A percentile compares a stretch with the other conserved stretches of the same genome.
phyloP scores from a whole-genome alignment of 64 coral and sea anemone species.

The Montipora sp. region DNA sequence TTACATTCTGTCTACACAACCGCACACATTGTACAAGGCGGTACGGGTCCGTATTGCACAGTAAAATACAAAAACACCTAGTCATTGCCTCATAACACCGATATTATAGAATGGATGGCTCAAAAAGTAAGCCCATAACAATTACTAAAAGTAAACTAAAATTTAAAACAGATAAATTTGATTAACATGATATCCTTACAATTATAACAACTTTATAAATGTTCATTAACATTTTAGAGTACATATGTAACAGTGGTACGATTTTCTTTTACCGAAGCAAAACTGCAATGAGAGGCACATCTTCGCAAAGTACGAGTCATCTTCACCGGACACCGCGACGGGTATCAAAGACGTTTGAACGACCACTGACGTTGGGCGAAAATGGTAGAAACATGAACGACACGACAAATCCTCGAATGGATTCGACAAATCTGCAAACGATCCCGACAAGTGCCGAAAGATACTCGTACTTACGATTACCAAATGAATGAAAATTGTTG shows the following conservation, averaged over 20 bases:
- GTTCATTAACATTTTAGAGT: neutral
- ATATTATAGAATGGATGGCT: constrained; percentile 25
- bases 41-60: constrained; percentile 67
- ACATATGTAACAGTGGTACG: constrained; percentile 47
- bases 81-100: constrained; percentile 39
- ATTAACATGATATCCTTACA: constrained; percentile 44
- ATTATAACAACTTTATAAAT: constrained; percentile 22
- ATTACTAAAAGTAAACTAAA: constrained; percentile 79
- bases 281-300: constrained; percentile 19
- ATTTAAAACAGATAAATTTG: constrained; percentile 76
- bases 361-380: neutral
- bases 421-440: neutral
- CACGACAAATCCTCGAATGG: neutral
- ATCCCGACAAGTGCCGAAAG: neutral
- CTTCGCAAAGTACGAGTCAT: neutral
- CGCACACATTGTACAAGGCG: constrained; percentile 59
- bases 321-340: neutral
- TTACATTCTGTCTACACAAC: constrained; percentile 71
- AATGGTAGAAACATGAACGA: neutral
- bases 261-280: constrained; percentile 30
- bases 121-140: constrained; percentile 50
- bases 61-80: constrained; percentile 63
- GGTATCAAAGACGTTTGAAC: neutral
- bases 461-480: constrained; percentile 1
- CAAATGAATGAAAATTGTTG: neutral